Conservation (phyloP, 2,113 vertebrate genomes). For the Sardina pilchardus region DNA sequence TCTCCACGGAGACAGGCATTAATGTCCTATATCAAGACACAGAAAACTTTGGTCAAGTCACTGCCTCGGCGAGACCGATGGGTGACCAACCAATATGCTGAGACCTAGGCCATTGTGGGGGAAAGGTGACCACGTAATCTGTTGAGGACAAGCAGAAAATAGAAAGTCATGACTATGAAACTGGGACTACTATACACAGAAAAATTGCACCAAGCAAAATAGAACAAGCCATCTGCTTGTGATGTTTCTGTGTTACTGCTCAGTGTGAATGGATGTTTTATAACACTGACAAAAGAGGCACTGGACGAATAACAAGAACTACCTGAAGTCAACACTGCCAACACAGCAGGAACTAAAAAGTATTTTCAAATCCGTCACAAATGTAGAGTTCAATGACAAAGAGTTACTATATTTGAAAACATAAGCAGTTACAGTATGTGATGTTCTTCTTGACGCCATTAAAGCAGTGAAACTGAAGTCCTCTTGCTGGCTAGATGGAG, state of each 20-base stretch:
- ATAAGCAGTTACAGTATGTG: neutral
- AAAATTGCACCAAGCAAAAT: no score
- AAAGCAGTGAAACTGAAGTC: neutral
- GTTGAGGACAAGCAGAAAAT: neutral
- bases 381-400: neutral
- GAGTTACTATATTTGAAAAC: neutral
- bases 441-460: neutral
- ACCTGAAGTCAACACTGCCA: no score
- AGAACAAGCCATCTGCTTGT: no score
- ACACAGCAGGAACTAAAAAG: neutral
- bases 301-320: no score
- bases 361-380: neutral
- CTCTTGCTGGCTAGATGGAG: neutral
- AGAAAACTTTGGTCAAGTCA: neutral
- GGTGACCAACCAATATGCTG: neutral
- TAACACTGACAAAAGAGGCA: no score
- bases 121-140: neutral
- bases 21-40: neutral
- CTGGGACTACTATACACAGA: neutral
- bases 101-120: neutral
- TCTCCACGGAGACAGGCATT: neutral
- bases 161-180: neutral
- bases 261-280: no score
- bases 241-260: no score
- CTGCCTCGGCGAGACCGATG: neutral